Percentiles rank a stretch among this genome's conserved stretches.
These are phyloP conservation scores for Catocala sponsa DNA, from an alignment of 2,888 invertebrate species.

Conservation along the genomic window DNA sequence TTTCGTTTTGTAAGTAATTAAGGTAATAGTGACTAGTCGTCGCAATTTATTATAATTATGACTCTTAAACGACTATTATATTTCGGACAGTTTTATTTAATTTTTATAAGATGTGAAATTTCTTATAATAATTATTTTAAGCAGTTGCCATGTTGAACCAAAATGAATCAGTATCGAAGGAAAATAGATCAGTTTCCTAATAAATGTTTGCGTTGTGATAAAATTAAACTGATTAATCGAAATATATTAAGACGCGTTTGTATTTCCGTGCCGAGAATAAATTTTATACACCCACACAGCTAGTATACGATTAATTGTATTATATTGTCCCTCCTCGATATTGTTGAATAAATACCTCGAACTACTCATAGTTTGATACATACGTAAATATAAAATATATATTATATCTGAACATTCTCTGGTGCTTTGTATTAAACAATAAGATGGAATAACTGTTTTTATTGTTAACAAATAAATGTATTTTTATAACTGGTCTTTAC, in stretches of 20 bases:
- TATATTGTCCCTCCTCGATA: constrained; percentile 19
- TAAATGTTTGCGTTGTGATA: not conserved
- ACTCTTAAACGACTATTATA: constrained; percentile 20
- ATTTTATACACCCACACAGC: no score
- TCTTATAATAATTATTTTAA: constrained; percentile 30
- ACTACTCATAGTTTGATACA: constrained; percentile 27
- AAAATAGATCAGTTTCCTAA: not conserved
- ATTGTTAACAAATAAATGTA: constrained; percentile 49
- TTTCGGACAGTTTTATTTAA: constrained; percentile 17
- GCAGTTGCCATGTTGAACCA: constrained; percentile 45
- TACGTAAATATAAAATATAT: constrained; percentile 14
- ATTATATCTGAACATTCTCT: constrained; percentile 22
- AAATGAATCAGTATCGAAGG: constrained; percentile 31
- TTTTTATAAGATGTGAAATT: constrained; percentile 38
- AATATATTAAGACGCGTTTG: not conserved
- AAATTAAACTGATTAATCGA: constrained; percentile 1
- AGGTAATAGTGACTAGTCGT: constrained; percentile 76
- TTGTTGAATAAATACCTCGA: constrained; percentile 48
- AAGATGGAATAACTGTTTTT: constrained; percentile 39
- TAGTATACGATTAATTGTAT: constrained; percentile 4
- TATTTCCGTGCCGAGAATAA: no score
- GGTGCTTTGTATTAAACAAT: constrained; percentile 47
- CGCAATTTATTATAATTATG: constrained; percentile 60
- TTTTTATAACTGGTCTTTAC: constrained; percentile 20
- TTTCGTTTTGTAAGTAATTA: constrained; percentile 58